Evolutionary conservation across 2,797 vertebrate species (phyloP), one percentile per base, ranked within the genome.

Genomic region (Anabas testudineus): DNA sequence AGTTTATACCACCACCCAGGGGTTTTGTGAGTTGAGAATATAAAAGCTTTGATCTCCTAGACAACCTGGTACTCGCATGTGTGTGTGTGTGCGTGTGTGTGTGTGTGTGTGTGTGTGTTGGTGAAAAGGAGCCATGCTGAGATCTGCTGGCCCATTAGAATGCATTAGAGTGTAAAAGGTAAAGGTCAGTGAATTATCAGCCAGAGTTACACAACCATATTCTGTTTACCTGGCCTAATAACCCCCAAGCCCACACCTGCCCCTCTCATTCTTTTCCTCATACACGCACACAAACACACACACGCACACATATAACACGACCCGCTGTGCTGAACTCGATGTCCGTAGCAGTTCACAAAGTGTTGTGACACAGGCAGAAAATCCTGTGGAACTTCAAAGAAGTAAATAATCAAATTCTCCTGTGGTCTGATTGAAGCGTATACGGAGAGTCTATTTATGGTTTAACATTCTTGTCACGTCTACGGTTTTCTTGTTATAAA

Each of bases 151-250:
- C 81, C 80, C 71, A 92, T 89, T 90, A 89, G 70, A 80, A 90
- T 91, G 90, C 90, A 92, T 91, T 88, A 88, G 77, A 80, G 80
- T 67, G 83, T 71, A 88, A 86, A 87, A 82, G 72, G 75, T 83
- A 92, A 92, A 93, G 89, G 89, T 91, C 89, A 91, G 82, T 84
- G 87, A 90, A 90, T 92, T 90, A 91, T 88, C 87, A 87, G 80
- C 78, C 71, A 83, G 86, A 85, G 83, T 92, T 91, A 89, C 82
- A 88, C 86, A 91, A 87, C 58, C 86, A 36, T 67, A 28, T 57
- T 84, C 46, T 84, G 81, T 90, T 93, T 90, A 86, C 84, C 67
- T 88, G 87, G 78, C 75, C 87, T 87, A 88, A 91, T 86, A 89
- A 85, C 81, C 78, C 67, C 14, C 28, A 13, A 80, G 71, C 42